Evolutionary conservation across 2,888 invertebrate species (phyloP).

Genomic region (Ecdyonurus torrentis): DNA sequence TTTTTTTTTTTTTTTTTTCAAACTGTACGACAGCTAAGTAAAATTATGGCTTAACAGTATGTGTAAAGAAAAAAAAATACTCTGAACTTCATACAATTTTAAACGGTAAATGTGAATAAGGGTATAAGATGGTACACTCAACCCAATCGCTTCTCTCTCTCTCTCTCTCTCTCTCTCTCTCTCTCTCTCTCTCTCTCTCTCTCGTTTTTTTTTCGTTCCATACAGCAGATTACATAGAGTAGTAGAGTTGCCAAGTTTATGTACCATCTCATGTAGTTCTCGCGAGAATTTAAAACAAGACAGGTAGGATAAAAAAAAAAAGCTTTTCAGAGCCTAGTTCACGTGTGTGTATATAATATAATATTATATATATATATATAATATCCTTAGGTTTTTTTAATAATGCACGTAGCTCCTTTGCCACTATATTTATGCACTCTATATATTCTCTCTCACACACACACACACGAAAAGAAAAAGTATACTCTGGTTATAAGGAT

Average conservation of each 20-base stretch:
- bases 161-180: conserved; percentile 11
- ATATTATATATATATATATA: too few relatives aligned
- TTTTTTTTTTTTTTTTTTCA: neutral
- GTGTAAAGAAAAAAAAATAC: neutral
- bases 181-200: neutral
- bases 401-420: neutral
- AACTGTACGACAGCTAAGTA: neutral
- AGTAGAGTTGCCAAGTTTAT: neutral
- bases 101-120: neutral
- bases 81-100: neutral
- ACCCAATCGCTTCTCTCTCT: conserved; percentile 4
- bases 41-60: neutral
- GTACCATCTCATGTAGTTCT: neutral
- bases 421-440: too few relatives aligned
- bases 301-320: neutral
- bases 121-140: conserved; percentile 7
- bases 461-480: too few relatives aligned
- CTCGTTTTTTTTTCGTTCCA: conserved; percentile 12
- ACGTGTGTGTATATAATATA: neutral
- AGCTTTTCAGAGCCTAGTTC: neutral
- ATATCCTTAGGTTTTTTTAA: too few relatives aligned
- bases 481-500: too few relatives aligned
- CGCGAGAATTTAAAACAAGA: neutral
- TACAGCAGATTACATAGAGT: conserved; percentile 8
- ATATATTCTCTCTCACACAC: too few relatives aligned